Conservation (phyloP, 1,140 invertebrate species). For the Chelonus insularis region DNA sequence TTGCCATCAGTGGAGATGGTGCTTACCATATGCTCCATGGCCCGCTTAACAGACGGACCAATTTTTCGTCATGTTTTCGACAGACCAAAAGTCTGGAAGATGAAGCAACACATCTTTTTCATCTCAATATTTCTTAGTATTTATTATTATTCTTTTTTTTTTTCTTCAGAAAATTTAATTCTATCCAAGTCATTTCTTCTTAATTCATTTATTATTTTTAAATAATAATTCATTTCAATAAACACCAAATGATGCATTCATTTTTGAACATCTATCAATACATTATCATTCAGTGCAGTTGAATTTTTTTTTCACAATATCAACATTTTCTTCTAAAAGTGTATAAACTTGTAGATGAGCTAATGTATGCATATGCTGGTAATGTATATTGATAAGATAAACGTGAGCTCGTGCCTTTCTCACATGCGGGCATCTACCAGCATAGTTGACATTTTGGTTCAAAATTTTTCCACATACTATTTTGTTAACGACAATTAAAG, state of each 20-base stretch:
- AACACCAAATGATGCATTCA: too few relatives aligned
- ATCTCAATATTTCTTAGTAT: too few relatives aligned
- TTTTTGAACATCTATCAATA: too few relatives aligned
- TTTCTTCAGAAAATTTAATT: too few relatives aligned
- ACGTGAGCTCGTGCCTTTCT: constrained; percentile 12
- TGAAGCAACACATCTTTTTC: background rate
- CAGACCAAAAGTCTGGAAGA: background rate
- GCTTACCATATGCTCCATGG: constrained; percentile 44
- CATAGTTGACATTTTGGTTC: constrained; percentile 19
- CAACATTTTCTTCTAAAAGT: background rate
- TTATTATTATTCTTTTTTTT: too few relatives aligned
- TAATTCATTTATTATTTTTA: too few relatives aligned
- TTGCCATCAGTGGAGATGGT: constrained; percentile 33
- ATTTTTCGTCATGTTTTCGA: background rate
- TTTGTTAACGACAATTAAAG: too few relatives aligned
- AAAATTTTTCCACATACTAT: too few relatives aligned
- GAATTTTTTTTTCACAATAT: background rate
- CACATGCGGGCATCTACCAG: constrained; percentile 24
- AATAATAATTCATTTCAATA: too few relatives aligned
- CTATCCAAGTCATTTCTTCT: too few relatives aligned
- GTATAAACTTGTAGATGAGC: background rate
- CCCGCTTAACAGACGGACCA: constrained; percentile 22
- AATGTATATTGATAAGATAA: constrained; percentile 52
- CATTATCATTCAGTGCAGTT: too few relatives aligned
- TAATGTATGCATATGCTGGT: constrained; percentile 38